These are phyloP conservation scores for Ophioderma brevispina DNA, from an alignment of 35 echinoderm and acorn worm species.

Conservation along the genomic window DNA sequence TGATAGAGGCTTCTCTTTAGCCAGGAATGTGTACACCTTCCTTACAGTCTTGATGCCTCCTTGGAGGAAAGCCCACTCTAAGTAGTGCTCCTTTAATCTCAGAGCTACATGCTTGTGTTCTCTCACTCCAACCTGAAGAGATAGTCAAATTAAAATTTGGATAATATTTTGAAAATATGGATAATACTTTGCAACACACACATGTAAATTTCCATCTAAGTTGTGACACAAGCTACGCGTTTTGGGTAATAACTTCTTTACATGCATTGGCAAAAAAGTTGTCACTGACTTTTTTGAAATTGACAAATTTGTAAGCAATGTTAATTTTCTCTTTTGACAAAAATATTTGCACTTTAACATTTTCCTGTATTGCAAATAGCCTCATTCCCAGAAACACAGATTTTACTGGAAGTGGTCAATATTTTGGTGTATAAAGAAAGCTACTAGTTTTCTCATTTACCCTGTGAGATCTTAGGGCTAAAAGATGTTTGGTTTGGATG, in stretches of 20 bases:
- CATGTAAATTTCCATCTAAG: too few relatives aligned
- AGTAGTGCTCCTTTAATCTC: constrained; percentile 51
- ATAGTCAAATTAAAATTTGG: background rate
- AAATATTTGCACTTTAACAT: background rate
- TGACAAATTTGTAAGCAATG: background rate
- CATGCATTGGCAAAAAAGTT: background rate
- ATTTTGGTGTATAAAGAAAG: too few relatives aligned
- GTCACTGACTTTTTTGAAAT: background rate
- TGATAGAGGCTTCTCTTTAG: constrained; percentile 48
- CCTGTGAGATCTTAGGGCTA: too few relatives aligned
- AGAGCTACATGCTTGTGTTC: background rate
- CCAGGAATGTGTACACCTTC: constrained; percentile 67
- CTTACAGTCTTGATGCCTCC: constrained; percentile 67
- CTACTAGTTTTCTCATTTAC: too few relatives aligned
- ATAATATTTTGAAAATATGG: background rate
- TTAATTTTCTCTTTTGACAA: background rate
- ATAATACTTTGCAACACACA: too few relatives aligned
- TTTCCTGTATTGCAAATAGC: background rate
- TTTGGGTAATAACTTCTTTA: background rate
- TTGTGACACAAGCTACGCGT: too few relatives aligned
- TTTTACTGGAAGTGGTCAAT: too few relatives aligned
- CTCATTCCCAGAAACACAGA: background rate
- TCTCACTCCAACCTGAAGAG: background rate
- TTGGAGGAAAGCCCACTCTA: constrained; percentile 69
- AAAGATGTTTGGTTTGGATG: too few relatives aligned